Percentiles rank a stretch among this genome's conserved stretches.
Evolutionary conservation across 2,113 vertebrate species (phyloP).

Genomic region (Chunga burmeisteri): DNA sequence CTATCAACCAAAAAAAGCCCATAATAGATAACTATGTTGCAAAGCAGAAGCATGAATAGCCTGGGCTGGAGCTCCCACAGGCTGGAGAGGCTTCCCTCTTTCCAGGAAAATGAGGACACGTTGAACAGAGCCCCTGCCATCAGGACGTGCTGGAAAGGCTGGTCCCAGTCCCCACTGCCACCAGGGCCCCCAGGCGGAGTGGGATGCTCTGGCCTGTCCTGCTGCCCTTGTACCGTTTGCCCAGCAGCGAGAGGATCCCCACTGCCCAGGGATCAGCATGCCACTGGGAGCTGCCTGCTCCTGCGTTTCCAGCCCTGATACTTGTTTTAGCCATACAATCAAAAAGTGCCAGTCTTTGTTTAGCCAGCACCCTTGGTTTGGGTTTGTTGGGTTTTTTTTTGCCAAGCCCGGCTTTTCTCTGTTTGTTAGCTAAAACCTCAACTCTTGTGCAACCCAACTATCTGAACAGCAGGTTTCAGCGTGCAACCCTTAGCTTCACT

Average conservation of each 20-base stretch:
- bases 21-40: not conserved
- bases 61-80: not conserved
- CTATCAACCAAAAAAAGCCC: not conserved
- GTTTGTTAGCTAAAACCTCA: not conserved
- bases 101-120: not conserved
- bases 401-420: not conserved
- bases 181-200: not conserved
- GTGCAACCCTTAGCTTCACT: no score
- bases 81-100: not conserved
- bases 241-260: not conserved
- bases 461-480: not conserved
- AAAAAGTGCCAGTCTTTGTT: not conserved
- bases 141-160: not conserved
- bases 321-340: not conserved
- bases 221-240: not conserved
- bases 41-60: not conserved
- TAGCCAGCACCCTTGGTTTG: not conserved
- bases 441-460: not conserved
- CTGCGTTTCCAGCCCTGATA: not conserved
- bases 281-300: not conserved
- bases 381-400: not conserved
- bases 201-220: fast-evolving
- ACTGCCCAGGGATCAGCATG: fast-evolving
- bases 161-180: not conserved
- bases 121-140: not conserved